phyloP scores from a whole-genome alignment of 2,113 vertebrate genomes.

The Heterotis niloticus region DNA sequence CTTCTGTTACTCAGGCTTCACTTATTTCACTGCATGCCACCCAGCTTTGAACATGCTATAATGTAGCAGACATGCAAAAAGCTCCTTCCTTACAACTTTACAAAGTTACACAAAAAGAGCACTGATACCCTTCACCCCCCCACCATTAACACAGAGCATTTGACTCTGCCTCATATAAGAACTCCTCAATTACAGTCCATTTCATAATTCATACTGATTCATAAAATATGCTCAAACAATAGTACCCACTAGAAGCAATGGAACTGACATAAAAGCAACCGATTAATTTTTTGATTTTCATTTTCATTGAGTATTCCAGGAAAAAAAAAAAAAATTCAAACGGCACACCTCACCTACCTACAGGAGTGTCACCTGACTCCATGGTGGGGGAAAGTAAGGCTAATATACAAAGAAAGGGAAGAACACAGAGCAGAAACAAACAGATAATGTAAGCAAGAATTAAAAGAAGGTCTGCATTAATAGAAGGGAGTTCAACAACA shows the following conservation, averaged over 20 bases:
- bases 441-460: slow-evolving; percentile 33
- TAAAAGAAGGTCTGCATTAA: slow-evolving; percentile 15
- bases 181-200: slow-evolving; percentile 17
- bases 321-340: slow-evolving; percentile 23
- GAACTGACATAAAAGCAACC: neutral
- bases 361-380: slow-evolving; percentile 51
- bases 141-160: too few species aligned
- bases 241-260: neutral
- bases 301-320: neutral
- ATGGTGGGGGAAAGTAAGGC: slow-evolving; percentile 58
- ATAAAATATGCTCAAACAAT: neutral
- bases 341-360: slow-evolving; percentile 54
- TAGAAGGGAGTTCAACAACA: slow-evolving; percentile 2
- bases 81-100: too few species aligned
- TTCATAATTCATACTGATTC: neutral
- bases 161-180: neutral
- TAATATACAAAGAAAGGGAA: slow-evolving; percentile 53
- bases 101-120: too few species aligned
- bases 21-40: too few species aligned
- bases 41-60: too few species aligned
- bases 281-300: neutral
- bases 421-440: slow-evolving; percentile 30
- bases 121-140: too few species aligned
- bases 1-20: neutral
- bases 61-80: too few species aligned